Base-by-base conservation (phyloP, 2,888 invertebrate genomes). In the Meta bourneti region DNA sequence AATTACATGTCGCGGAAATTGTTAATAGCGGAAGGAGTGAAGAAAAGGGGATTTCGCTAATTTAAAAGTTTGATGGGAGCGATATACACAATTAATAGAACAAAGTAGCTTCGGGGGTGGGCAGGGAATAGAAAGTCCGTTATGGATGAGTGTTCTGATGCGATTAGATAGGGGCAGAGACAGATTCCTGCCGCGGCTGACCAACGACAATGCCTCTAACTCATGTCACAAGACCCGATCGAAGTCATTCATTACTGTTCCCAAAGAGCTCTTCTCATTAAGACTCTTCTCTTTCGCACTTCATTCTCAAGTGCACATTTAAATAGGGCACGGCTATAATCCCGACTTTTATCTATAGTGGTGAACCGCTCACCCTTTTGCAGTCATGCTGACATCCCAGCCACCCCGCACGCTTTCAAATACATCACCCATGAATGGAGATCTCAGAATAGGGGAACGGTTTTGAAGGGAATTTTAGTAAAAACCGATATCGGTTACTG, bases 71-170 rank as follows among this genome's bases (percentile, higher is more conserved):
- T 79, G 79, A 78, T 79, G 79, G 87, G 16, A 34, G 83, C 72
- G 83, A 72, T 83, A 52, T 83, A 72, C 72, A 79, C 87, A 87
- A 87, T 87, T 87, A 87, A 87, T 87, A 87, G 87, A 79, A 79
- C 71, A 79, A 79, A 81, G 88, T 88, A 79, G 69, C 81, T 71
- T 20, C 34, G 74, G 61, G 81, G 77, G 61, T 20, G 49, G 16
- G 48, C 34, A 13, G n/a, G 78, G 69, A 13, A 34, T 74, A 16
- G 54, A 74, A 61, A 84, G 84, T 84, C 11, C 71, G 77, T 89
- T 89, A 89, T 89, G 82, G 89, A 89, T 89, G 89, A 77, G 34
- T 77, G 82, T 89, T 69, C 81, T 89, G 89, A 82, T 89, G 82
- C 54, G 89, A 89, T 89, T 81, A 89, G 89, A 89, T 89, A 89